Conservation (phyloP, 2,113 vertebrate genomes). For the Apodemus speciosus region DNA sequence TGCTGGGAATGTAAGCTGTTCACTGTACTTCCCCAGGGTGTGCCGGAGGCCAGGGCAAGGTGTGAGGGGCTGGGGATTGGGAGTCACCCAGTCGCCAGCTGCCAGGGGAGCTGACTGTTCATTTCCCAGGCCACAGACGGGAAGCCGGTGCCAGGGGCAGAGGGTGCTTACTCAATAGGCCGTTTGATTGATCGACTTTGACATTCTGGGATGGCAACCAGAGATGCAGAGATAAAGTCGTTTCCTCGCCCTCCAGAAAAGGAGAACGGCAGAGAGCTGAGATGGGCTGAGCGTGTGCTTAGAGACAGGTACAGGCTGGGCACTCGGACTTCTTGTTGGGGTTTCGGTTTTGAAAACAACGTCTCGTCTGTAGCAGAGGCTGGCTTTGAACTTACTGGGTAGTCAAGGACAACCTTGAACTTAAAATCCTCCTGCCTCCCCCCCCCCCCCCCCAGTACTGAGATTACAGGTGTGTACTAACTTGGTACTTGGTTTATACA, state of each 20-base stretch:
- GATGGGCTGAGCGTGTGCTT: not conserved
- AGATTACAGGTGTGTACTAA: not conserved
- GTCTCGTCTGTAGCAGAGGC: not conserved
- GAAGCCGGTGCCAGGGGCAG: conserved; percentile 54
- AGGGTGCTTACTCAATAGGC: conserved; percentile 63
- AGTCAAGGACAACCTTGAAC: not conserved
- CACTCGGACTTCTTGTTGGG: not conserved
- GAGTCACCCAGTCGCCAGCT: not conserved
- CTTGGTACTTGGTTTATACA: not conserved
- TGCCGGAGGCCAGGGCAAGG: not conserved
- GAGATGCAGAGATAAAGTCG: conserved; percentile 65
- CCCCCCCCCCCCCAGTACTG: not conserved
- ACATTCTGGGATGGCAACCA: conserved; percentile 63
- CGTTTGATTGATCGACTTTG: conserved; percentile 51
- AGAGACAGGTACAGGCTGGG: not conserved
- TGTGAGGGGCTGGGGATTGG: not conserved
- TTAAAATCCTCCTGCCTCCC: not conserved
- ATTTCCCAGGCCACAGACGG: not conserved
- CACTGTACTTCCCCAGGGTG: not conserved
- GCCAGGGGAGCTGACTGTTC: not conserved
- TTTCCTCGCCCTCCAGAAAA: conserved; percentile 25
- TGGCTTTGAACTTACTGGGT: too few species aligned
- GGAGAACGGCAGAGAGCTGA: not conserved
- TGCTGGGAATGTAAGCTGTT: not conserved
- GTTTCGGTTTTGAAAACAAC: not conserved